Base-by-base conservation (phyloP, 53 echinoderm and acorn worm species). In the Astropecten irregularis region DNA sequence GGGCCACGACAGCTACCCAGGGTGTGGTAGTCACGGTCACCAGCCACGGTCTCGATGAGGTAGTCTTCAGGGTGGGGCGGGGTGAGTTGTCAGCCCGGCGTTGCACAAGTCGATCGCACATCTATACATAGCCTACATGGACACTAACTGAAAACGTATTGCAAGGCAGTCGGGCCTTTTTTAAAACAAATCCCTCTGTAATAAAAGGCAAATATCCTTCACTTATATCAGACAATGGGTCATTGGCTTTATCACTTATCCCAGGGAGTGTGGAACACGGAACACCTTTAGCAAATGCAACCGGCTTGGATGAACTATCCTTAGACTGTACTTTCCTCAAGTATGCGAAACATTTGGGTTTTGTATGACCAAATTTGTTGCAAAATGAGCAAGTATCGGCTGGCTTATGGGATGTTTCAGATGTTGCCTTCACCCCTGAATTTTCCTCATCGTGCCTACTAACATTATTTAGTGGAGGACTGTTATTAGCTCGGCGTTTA, bases 221-320 rank as follows among this genome's bases (percentile, higher is more conserved):
- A 40, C 67, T 67, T 20, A 67, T 27, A 0, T 67, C 44, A 67
- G 67, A 67, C 21, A 9, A 10, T 4, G 1, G 32, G 15, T 34
- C 50, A 16, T 26, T 10, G 33, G 49, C 70, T 50, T n/a, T 3
- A 64, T 35, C 65, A 50, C 49, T 28, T 14, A 49, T 50, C 50
- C 0, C 16, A 16, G 11, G 9, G 13, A 26, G 49, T n/a, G n/a
- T n/a, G 29, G 31, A n/a, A n/a, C n/a, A n/a, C n/a, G 18, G 29
- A 70, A 70, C 70, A 49, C 18, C 30, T 49, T 28, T 49, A 13
- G 51, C 49, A 70, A 70, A 70, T 11, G 51, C 51, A 49, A 50
- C 30, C 19, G 70, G 70, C 70, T 70, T 49, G 7, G 50, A 16
- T 27, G 14, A 13, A 50, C 51, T n/a, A n/a, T n/a, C n/a, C n/a